Base-by-base conservation (phyloP, 1,140 invertebrate genomes). In the Apis cerana region DNA sequence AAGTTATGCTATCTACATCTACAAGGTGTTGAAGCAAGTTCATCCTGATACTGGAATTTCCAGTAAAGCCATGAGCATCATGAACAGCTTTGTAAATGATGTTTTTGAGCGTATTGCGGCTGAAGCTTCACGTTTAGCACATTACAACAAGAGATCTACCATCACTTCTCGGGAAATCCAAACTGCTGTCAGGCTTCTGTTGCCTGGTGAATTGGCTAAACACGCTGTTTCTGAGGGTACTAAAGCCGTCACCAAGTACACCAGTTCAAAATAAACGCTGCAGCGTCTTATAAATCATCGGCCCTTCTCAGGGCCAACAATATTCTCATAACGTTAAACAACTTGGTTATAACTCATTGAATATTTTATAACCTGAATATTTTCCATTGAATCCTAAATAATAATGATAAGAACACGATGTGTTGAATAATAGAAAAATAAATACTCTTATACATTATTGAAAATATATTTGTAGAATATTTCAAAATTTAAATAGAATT, bases 21-120 rank as follows among this genome's bases (percentile, higher is more conserved):
- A 96, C 92, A 97, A 97, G 88, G 94, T 97, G 21, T 88, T 97
- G 89, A 96, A 96, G 87, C 96, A 96, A 90, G 96, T 97, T 3
- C 95, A 96, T 86, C 95, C 95, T 64, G 95, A 96, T 77, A 94
- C 94, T 68, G 95, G 95, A 52, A 93, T 96, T 27, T 95, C 94
- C 61, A 89, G 90, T 70, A 95, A 95, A 84, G 95, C 68, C 9
- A 70, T 70, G 68, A 70, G 68, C n/a, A 70, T 70, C 68, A 70
- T 70, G 68, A 70, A 70, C 86, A 95, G 95, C 75, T 96, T 96
- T 82, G 94, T 95, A 27, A 94, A 95, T 75, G 94, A 95, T 88
- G 94, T 95, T 83, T 93, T 96, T 83, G 95, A 96, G 82, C 94
- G 95, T 69, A 96, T 96, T 67, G 96, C 96, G 11, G 92, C 93